Evolutionary conservation across 2,888 invertebrate genomes (phyloP), one percentile per base, ranked within the genome.

Genomic region (Julus scanicus): DNA sequence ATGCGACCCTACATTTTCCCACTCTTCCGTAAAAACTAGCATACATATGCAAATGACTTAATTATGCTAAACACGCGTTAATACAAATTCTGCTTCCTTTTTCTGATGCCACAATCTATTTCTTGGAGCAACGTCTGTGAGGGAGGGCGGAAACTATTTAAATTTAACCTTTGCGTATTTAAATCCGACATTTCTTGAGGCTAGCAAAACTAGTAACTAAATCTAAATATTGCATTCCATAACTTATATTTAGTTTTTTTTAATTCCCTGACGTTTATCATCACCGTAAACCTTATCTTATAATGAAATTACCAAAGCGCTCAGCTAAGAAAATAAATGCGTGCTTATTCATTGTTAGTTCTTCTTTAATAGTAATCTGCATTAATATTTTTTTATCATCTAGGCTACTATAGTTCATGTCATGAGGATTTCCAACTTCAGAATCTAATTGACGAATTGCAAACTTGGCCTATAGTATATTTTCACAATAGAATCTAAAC

Each of bases 41-140:
- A 63, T 20, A 20, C 63, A 63, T n/a, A 63, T 63, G 63, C 20
- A 63, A 63, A 63, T 63, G 63, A 63, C 20, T 20, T 63, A 63
- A 63, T 63, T 63, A 63, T 63, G 63, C 63, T 20, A 63, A 63
- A 63, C 63, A 63, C 63, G 20, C n/a, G 63, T 20, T 63, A 63
- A 20, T 63, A 20, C 63, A 20, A 20, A 63, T 63, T 63, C 63
- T 20, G 20, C 20, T 63, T 63, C 63, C 63, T 63, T 6, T 20
- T 63, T 20, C 5, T 63, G 20, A 20, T 20, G 63, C 2, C 20
- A 9, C 20, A 13, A 63, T 5, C 63, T 20, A 20, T 63, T 63
- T 20, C 13, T 63, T 13, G 53, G 17, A 13, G 53, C 11, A 53
- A 53, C 13, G 49, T 53, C 17, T n/a, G 63, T 63, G 5, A 20